A percentile compares a stretch with the other conserved stretches of the same genome.
Conservation (phyloP, 2,797 vertebrate genomes). For the Enteromius trimaculatus region DNA sequence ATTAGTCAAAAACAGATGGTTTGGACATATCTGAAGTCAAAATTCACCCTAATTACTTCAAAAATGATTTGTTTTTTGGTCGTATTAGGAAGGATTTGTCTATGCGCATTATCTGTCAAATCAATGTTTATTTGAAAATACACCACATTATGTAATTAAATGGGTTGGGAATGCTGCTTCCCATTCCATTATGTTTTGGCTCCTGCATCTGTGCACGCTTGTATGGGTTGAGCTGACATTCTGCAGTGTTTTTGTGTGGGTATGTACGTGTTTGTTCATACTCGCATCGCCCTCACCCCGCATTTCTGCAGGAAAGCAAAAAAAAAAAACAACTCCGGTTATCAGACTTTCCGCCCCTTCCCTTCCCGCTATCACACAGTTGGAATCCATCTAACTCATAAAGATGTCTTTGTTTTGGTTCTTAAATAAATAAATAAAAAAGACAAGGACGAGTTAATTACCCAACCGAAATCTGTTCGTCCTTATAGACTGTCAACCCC, state of each 20-base stretch:
- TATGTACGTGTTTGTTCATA: conserved; percentile 26
- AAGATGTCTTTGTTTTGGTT: conserved; percentile 47
- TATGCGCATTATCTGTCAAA: neutral
- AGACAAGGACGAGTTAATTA: conserved; percentile 47
- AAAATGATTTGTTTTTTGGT: neutral
- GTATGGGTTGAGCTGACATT: conserved; percentile 9
- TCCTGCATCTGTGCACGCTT: conserved; percentile 1
- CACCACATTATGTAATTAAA: conserved; percentile 3
- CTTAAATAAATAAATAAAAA: conserved; percentile 30
- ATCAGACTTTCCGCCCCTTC: conserved; percentile 24
- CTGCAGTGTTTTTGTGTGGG: conserved; percentile 10
- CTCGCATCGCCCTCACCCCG: conserved; percentile 11
- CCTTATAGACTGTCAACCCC: conserved; percentile 11
- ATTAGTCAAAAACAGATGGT: neutral
- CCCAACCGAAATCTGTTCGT: conserved; percentile 49
- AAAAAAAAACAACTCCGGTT: conserved; percentile 15
- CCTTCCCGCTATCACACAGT: conserved; percentile 31
- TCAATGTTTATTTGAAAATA: neutral
- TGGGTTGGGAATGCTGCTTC: neutral
- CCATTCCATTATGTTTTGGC: neutral
- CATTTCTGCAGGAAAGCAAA: conserved; percentile 31
- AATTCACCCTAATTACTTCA: neutral
- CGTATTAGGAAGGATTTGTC: neutral
- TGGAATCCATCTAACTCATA: conserved; percentile 35
- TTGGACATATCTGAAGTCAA: neutral